A percentile compares a stretch with the other conserved stretches of the same genome.
These are phyloP conservation scores for Crypturellus undulatus DNA, from an alignment of 2,113 vertebrate species.

Conservation along the genomic window DNA sequence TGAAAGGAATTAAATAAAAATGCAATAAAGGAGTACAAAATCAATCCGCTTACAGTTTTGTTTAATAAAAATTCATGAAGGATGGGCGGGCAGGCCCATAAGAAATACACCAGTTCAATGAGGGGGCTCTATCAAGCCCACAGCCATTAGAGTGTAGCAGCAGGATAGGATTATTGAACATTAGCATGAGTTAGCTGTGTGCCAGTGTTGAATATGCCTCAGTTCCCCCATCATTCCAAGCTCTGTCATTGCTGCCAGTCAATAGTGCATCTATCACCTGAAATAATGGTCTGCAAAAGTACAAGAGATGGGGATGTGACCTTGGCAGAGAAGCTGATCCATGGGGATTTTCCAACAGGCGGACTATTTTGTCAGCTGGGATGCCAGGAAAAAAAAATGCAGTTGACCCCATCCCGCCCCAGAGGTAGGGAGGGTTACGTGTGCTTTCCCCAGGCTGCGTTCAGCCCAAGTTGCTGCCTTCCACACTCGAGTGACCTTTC, in stretches of 20 bases:
- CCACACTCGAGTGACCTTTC: background rate
- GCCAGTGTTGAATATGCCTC: constrained; percentile 60
- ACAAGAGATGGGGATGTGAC: constrained; percentile 59
- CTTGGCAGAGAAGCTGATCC: constrained; percentile 66
- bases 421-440: background rate
- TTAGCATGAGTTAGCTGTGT: constrained; percentile 61
- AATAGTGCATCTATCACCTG: constrained; percentile 38
- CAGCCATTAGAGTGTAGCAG: constrained; percentile 58
- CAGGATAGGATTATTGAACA: constrained; percentile 61
- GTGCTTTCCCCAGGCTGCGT: background rate
- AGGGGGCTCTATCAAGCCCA: constrained; percentile 72
- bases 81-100: constrained; percentile 89
- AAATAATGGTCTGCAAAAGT: constrained; percentile 59
- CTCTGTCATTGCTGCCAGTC: constrained; percentile 70
- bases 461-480: background rate
- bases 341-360: constrained; percentile 27
- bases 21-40: constrained; percentile 98
- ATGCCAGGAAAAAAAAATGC: background rate
- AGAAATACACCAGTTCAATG: constrained; percentile 86
- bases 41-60: constrained; percentile 99
- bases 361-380: background rate
- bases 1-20: constrained; percentile 98
- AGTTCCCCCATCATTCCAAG: constrained; percentile 73
- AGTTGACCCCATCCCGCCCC: background rate
- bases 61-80: constrained; percentile 99